Evolutionary conservation across 2,888 invertebrate species (phyloP), one percentile per base, ranked within the genome.

Genomic region (Adineta ricciae): DNA sequence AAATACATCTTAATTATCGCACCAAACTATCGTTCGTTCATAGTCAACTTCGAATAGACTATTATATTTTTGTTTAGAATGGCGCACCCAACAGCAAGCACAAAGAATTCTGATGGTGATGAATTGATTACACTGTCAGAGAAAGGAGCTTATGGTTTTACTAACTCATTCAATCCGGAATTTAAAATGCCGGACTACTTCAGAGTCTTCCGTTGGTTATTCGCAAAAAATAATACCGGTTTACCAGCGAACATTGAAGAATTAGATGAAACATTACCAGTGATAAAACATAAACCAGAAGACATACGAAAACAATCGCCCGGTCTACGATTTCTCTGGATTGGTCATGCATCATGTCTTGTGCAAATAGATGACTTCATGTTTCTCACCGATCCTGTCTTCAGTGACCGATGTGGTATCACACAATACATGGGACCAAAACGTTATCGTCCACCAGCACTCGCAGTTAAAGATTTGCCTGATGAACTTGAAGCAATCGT

Each of bases 331-430:
- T 73, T 88, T 16, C 89, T 91, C 27, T 92, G 92, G 92, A 88
- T 92, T 4, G 92, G 92, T 14, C 92, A 92, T 87, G 90, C 92
- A 7, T 90, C 91, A 9, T 89, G 91, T n/a, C 88, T 92, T 19
- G 89, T 91, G 7, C 89, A 91, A 84, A 87, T 92, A 86, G 89
- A 92, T 86, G 90, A 89, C 11, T 84, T 90, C 32, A 89, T 88
- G 41, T 88, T 92, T 72, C 88, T 92, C n/a, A 91, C 91, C 3
- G 92, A 92, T 87, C 92, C 92, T 8, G 88, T 92, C 24, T 91
- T 91, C 88, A 21, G 41, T 84, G 46, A 49, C 56, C 16, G 36
- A 27, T 84, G 38, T 50, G 83, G 41, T 64, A n/a, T 38, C 8
- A 21, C 73, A 73, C 19, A 21, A 21, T 8, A 2, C 21, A n/a